Base-by-base conservation (phyloP, 2,113 vertebrate genomes). In the Varanus komodoensis region DNA sequence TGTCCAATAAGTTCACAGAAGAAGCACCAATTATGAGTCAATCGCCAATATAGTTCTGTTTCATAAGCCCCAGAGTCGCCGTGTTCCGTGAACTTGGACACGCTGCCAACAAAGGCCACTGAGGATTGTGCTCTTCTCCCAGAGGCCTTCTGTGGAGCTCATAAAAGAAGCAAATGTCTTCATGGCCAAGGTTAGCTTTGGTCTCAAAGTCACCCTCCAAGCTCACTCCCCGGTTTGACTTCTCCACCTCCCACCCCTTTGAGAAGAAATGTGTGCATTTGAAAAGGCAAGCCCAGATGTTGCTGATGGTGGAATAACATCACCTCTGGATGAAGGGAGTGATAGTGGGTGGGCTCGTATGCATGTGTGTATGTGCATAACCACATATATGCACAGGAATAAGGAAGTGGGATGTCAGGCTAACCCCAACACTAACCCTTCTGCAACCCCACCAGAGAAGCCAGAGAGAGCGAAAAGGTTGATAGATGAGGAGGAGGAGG, bases 21-120 rank as follows among this genome's bases (percentile, higher is more conserved):
- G 89, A 79, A 52, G 83, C 29, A 21, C 50, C 89, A 69, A 57
- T 86, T 86, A 80, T 9, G 34, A 79, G 89, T 74, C 12, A 27
- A 74, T 57, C 57, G 80, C 61, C 11, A 15, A 79, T 12, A 19
- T 61, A 21, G 50, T 17, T 86, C 25, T 29, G 32, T 84, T 85
- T 86, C 38, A 79, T 64, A 68, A 84, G 77, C 34, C 74, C 74
- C 25, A 29, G 48, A 67, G 83, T 57, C 6, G n/a, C 64, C 34
- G 25, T 87, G 61, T 80, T 68, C 61, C 29, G 6, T 44, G 75
- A 69, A 77, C 64, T 79, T 23, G 48, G 21, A 85, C 48, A 89
- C 38, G 64, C 17, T 3, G 74, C 74, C 78, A 84, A 84, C 74
- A 77, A 79, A 71, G 54, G 50, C 23, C 4, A 50, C 3, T 6